A percentile compares a stretch with the other conserved stretches of the same genome.
These are phyloP conservation scores for Andrena fulva DNA, from an alignment of 2,888 invertebrate genomes.

Conservation along the genomic window DNA sequence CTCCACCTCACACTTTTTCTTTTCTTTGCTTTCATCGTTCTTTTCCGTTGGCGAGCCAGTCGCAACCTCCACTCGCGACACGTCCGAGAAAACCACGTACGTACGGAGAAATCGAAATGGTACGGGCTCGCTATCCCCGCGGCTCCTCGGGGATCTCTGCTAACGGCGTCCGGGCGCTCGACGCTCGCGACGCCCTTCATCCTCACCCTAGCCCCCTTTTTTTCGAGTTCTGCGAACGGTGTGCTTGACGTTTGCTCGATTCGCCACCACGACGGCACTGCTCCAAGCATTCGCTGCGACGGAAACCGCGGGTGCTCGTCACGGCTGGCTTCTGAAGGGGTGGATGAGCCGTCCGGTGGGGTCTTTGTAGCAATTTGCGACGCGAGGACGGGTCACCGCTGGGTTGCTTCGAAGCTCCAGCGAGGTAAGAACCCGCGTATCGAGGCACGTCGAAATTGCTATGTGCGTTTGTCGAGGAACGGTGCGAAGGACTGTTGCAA, in stretches of 20 bases:
- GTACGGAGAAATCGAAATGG: no score
- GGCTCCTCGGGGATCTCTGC: background rate
- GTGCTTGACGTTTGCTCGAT: background rate
- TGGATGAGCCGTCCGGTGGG: background rate
- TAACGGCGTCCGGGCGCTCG: slow-evolving; percentile 9
- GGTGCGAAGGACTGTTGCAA: background rate
- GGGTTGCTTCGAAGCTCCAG: background rate
- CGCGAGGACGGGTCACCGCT: background rate
- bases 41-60: background rate
- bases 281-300: slow-evolving; percentile 41
- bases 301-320: slow-evolving; percentile 45
- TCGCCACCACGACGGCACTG: background rate
- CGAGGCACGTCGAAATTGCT: background rate
- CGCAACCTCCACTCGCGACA: background rate
- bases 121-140: background rate
- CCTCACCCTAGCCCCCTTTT: background rate
- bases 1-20: background rate
- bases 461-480: background rate
- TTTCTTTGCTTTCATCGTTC: background rate
- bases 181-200: slow-evolving; percentile 5
- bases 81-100: background rate
- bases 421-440: slow-evolving; percentile 39
- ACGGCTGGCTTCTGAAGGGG: slow-evolving; percentile 8
- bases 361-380: slow-evolving; percentile 27
- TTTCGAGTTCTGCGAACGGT: background rate